Percentiles rank a stretch among this genome's conserved stretches.
These are phyloP conservation scores for Halcyon badia DNA, from an alignment of 2,797 vertebrate species.

Conservation along the genomic window DNA sequence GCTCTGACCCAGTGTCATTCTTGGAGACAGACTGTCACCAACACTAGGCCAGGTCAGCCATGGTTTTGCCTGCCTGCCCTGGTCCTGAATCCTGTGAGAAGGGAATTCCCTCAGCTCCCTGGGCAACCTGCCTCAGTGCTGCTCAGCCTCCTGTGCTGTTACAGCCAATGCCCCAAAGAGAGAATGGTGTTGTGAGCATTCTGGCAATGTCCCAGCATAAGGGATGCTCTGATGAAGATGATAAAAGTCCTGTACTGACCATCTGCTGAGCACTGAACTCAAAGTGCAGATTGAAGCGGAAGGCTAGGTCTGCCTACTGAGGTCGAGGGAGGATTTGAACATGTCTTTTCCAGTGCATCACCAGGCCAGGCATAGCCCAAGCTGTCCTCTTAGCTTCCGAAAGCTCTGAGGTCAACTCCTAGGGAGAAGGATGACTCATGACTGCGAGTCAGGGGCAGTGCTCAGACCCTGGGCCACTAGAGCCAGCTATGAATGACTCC, in stretches of 20 bases:
- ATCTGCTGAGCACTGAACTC: not conserved
- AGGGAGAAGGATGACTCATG: not conserved
- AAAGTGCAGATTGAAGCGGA: not conserved
- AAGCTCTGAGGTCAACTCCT: not conserved
- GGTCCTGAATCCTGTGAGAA: not conserved
- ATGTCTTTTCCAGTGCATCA: not conserved
- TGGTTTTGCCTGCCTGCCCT: not conserved
- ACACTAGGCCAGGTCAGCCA: accelerated
- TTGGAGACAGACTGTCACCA: accelerated
- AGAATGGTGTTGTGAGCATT: not conserved
- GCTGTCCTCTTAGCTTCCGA: not conserved
- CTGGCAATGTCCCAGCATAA: not conserved
- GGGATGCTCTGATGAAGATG: not conserved
- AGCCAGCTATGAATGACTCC: not conserved
- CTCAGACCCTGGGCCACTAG: not conserved
- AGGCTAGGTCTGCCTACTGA: not conserved
- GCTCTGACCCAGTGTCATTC: not conserved
- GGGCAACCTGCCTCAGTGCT: not conserved
- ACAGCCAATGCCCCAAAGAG: not conserved
- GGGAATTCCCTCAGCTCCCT: not conserved
- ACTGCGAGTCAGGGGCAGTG: not conserved
- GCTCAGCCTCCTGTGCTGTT: not conserved
- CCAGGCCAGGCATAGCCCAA: not conserved
- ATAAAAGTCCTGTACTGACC: not conserved
- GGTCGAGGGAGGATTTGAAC: not conserved